Base-by-base conservation (phyloP, 2,888 invertebrate genomes). In the Hirtodrosophila trivittata region DNA sequence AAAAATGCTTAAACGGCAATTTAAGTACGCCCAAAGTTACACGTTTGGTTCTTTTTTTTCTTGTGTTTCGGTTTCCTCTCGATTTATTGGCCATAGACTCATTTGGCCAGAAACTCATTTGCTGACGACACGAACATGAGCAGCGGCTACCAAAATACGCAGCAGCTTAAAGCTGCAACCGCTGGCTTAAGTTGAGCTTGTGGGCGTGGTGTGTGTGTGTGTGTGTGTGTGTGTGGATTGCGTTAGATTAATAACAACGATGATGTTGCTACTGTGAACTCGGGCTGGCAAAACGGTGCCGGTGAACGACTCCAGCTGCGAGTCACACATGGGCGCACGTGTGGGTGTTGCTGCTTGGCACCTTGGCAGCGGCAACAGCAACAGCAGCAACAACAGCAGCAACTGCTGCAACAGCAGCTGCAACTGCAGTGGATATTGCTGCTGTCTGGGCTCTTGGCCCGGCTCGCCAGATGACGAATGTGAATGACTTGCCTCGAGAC, bases 401-500 rank as follows among this genome's bases (percentile, higher is more conserved):
- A 30, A 45, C 18, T 54, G 55, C 52, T 14, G 39, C 41, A 45
- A 33, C 50, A 21, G 30, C 41, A 42, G 26, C 33, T 33, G 50
- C 41, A 28, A 43, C 13, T 56, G 54, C 51, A 64, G 45, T 42
- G 51, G 39, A 47, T 41, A 33, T 54, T 56, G 68, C 57, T 55
- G 55, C 60, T 64, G 66, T 75, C 73, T 69, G 74, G 74, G 52
- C 56, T 57, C 33, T 60, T 57, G 55, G 59, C 45, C 59, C 26
- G 65, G 26, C 73, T 67, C 71, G 50, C 55, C 16, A 18, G 68
- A 82, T 86, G 86, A 82, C 86, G 83, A 78, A 86, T 85, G 81
- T 86, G 87, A 83, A 86, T 84, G 86, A 83, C 86, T 86, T 83
- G 83, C 80, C 85, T 73, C 86, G 84, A 82, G 85, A 77, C 75